phyloP scores from a whole-genome alignment of 2,797 vertebrate species.

The Ctenopoma multispine region DNA sequence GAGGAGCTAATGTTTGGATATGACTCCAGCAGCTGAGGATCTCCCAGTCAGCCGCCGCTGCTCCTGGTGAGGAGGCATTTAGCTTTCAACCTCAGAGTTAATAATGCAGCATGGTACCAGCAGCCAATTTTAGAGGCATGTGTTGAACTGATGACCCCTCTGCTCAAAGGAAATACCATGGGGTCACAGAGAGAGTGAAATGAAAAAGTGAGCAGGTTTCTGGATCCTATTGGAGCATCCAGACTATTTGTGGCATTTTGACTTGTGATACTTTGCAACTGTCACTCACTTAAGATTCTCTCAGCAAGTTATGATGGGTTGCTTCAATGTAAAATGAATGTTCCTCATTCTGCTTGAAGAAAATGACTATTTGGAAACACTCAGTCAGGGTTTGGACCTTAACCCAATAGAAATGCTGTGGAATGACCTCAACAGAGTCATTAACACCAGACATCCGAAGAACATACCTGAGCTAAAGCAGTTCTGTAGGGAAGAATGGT shows the following conservation, averaged over 20 bases:
- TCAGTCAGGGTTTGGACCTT: too few relatives aligned
- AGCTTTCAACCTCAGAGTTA: constrained; percentile 56
- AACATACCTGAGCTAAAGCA: too few relatives aligned
- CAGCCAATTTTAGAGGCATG: constrained; percentile 58
- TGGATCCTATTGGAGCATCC: constrained; percentile 2
- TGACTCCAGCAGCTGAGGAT: constrained; percentile 53
- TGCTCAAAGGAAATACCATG: constrained; percentile 20
- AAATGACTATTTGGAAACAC: too few relatives aligned
- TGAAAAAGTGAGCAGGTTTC: constrained; percentile 20
- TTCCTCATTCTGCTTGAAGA: too few relatives aligned
- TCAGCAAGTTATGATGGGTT: background rate
- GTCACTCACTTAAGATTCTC: background rate
- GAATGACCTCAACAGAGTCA: too few relatives aligned
- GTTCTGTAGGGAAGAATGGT: too few relatives aligned
- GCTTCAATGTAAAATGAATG: too few relatives aligned
- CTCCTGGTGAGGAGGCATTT: constrained; percentile 42
- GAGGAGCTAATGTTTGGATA: constrained; percentile 51
- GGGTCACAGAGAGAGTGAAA: constrained; percentile 40
- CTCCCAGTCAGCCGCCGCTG: constrained; percentile 23
- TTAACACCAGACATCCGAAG: too few relatives aligned
- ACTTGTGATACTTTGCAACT: constrained; percentile 12
- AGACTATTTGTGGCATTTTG: constrained; percentile 12
- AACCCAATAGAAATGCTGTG: too few relatives aligned
- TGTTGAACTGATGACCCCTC: constrained; percentile 69
- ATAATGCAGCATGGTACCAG: constrained; percentile 55